Conservation (phyloP, 2,888 invertebrate species). For the Dryomyza anilis region DNA sequence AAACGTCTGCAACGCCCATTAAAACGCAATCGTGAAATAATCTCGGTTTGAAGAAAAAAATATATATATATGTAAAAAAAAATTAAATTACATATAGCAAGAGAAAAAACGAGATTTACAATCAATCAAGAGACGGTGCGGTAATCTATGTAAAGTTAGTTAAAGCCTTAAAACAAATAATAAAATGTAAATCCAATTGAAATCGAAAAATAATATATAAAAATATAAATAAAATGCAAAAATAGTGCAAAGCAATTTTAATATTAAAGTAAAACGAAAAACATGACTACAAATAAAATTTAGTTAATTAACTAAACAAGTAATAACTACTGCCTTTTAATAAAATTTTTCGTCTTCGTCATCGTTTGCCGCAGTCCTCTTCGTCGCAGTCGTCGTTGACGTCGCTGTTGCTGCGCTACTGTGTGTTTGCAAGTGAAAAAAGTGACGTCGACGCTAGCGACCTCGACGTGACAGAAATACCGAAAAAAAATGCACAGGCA, state of each 20-base stretch:
- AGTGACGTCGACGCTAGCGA: constrained; percentile 31
- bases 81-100: too few relatives aligned
- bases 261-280: background rate
- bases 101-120: background rate
- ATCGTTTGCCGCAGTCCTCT: constrained; percentile 43
- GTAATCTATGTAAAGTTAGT: constrained; percentile 18
- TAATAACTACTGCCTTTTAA: background rate
- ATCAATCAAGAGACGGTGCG: constrained; percentile 20
- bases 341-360: constrained; percentile 46
- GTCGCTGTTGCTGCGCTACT: constrained; percentile 21
- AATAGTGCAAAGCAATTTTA: too few relatives aligned
- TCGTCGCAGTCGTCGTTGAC: too few relatives aligned
- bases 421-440: constrained; percentile 5
- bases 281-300: too few relatives aligned
- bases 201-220: background rate
- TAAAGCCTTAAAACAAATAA: constrained; percentile 2
- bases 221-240: background rate
- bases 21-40: constrained; percentile 21
- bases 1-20: constrained; percentile 33
- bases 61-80: too few relatives aligned
- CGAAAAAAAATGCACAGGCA: constrained; percentile 28
- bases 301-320: background rate
- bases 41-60: too few relatives aligned
- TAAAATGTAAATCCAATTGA: background rate
- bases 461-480: constrained; percentile 48